These are phyloP conservation scores for Aradophagus sp. DNA, from an alignment of 1,140 invertebrate genomes.

Conservation along the genomic window DNA sequence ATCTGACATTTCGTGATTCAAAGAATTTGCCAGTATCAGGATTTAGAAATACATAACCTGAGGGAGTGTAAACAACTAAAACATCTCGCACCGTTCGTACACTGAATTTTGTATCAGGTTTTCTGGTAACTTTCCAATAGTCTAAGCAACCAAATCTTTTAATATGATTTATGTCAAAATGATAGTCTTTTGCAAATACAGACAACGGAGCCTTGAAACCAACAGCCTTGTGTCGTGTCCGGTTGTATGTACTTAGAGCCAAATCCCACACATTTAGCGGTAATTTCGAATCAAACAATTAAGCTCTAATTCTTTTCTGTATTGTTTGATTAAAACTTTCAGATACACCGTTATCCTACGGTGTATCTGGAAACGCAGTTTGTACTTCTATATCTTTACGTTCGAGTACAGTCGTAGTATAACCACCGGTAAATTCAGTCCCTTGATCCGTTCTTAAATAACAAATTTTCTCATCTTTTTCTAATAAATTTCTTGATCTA, in stretches of 20 bases:
- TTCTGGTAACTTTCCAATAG: constrained; percentile 1
- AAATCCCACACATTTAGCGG: constrained; percentile 3
- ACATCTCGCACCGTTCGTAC: constrained; percentile 4
- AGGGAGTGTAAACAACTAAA: constrained; percentile 11
- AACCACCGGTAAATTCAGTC: constrained; percentile 1
- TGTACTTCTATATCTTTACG: constrained; percentile 11
- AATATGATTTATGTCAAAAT: background rate
- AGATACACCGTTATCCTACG: constrained; percentile 36
- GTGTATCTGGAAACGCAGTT: constrained; percentile 38
- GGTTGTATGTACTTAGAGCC: background rate
- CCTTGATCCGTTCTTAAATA: constrained; percentile 1
- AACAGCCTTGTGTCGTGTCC: background rate
- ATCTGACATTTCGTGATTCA: constrained; percentile 12
- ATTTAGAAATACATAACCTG: constrained; percentile 12
- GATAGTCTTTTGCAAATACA: background rate
- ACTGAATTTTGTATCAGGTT: constrained; percentile 4
- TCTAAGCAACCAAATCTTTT: constrained; percentile 9
- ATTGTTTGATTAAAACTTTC: constrained; percentile 53
- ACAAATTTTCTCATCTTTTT: constrained; percentile 3
- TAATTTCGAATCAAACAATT: constrained; percentile 1
- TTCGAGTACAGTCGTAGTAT: constrained; percentile 16
- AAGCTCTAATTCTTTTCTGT: constrained; percentile 1
- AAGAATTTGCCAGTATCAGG: constrained; percentile 10
- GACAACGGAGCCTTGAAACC: background rate
- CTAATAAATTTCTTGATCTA: constrained; percentile 7